Percentiles rank a stretch among this genome's conserved stretches.
These are phyloP conservation scores for Anolis sagrei DNA, from an alignment of 2,113 vertebrate genomes.

Conservation along the genomic window DNA sequence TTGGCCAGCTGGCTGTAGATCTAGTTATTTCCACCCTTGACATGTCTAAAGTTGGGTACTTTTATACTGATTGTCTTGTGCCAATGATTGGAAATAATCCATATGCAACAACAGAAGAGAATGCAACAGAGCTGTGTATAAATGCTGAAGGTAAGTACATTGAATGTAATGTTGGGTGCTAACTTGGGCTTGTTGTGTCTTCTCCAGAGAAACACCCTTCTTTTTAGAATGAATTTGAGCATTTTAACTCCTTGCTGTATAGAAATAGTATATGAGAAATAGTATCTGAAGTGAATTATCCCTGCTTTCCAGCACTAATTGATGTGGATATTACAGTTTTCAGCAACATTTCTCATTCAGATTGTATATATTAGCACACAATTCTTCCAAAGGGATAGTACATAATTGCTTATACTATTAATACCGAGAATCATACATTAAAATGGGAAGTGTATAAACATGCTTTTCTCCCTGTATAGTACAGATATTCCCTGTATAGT, in stretches of 20 bases:
- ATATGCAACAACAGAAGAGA: slow-evolving; percentile 82
- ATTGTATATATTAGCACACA: neutral
- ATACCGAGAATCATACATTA: neutral
- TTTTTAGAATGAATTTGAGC: neutral
- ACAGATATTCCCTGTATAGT: neutral
- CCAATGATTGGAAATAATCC: slow-evolving; percentile 96
- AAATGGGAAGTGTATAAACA: neutral
- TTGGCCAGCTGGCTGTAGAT: slow-evolving; percentile 92
- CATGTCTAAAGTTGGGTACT: slow-evolving; percentile 87
- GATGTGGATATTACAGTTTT: neutral
- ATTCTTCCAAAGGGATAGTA: neutral
- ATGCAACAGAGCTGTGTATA: slow-evolving; percentile 84
- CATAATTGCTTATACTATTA: neutral
- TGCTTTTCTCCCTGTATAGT: neutral
- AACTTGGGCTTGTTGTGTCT: neutral
- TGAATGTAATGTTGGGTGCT: neutral
- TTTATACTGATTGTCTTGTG: slow-evolving; percentile 92
- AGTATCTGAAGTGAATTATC: neutral
- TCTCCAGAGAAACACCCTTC: neutral
- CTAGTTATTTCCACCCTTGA: slow-evolving; percentile 90
- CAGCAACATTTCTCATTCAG: no score
- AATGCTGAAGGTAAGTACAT: slow-evolving; percentile 87
- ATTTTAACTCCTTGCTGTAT: neutral
- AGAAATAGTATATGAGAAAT: neutral
- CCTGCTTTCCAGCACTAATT: neutral